Percentiles rank a stretch among this genome's conserved stretches.
Evolutionary conservation across 2,888 invertebrate genomes (phyloP).

Genomic region (Agrotis puta): DNA sequence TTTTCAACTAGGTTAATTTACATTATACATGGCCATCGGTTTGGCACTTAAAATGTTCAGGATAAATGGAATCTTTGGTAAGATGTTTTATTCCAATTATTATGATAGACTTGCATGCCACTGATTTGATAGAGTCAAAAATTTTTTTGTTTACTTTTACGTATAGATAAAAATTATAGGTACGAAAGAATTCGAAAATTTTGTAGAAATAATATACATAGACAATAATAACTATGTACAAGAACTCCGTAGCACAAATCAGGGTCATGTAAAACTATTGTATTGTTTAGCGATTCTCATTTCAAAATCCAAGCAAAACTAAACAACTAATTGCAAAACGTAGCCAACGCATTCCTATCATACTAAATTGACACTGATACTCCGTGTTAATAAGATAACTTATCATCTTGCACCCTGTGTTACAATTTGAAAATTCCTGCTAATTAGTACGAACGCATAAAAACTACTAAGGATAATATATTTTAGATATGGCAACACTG

Average conservation of each 20-base stretch:
- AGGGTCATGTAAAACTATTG: slow-evolving; percentile 5
- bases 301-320: slow-evolving; percentile 45
- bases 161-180: not conserved
- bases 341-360: slow-evolving; percentile 47
- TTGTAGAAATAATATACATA: not conserved
- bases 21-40: slow-evolving; percentile 27
- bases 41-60: slow-evolving; percentile 15
- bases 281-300: slow-evolving; percentile 12
- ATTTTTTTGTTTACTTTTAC: not conserved
- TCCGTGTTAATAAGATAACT: slow-evolving; percentile 69
- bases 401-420: slow-evolving; percentile 82
- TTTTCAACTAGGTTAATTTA: slow-evolving; percentile 45
- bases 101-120: not conserved
- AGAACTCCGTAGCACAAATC: not conserved
- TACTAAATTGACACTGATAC: slow-evolving; percentile 70
- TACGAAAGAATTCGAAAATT: not conserved
- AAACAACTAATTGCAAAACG: slow-evolving; percentile 29
- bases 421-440: slow-evolving; percentile 66
- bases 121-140: slow-evolving; percentile 9
- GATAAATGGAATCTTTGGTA: not conserved
- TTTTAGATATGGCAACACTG: slow-evolving; percentile 77
- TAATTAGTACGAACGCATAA: slow-evolving; percentile 67
- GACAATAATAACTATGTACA: not conserved
- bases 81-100: not conserved
- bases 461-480: slow-evolving; percentile 70